Base-by-base conservation (phyloP, 2,888 invertebrate genomes). In the Horisme vitalbata region DNA sequence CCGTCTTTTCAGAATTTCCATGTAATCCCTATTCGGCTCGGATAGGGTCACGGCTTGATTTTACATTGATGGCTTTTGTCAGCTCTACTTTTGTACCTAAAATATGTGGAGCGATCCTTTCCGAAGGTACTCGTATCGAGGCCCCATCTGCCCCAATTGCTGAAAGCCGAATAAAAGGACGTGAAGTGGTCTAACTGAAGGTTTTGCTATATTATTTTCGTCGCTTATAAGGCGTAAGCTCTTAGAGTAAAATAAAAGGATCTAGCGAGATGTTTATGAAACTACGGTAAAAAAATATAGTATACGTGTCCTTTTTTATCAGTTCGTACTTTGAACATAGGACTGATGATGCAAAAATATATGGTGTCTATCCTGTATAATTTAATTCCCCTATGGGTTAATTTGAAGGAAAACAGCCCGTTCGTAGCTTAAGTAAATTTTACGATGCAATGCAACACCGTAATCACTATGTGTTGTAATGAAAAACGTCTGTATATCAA, bases 21-120 rank as follows among this genome's bases (percentile, higher is more conserved):
- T 4, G 5, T 10, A 41, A 24, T 31, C 43, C 27, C 43, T 38
- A 20, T 30, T 28, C 24, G 12, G 41, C 26, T 28, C 24, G 12
- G 41, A 34, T 70, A 65, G 66, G 66, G 69, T 73, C 68, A 64
- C 64, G 68, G 66, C 65, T 70, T 64, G 68, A 68, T 66, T 68
- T 54, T 58, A 58, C 55, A 59, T 63, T 55, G 61, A 59, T 59
- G 46, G 52, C 50, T 54, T 52, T 50, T 50, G 54, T 56, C 57
- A 54, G 57, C 54, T 48, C 30, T 46, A 48, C 52, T 51, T 53
- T 52, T 52, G 52, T 58, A 44, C 50, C 54, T 54, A 38, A 52
- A 49, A 47, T 49, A 58, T 54, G 47, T 59, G 52, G 41, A 49
- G 44, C 45, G 45, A 50, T 50, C 49, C 32, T 24, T 51, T 53